Conservation (phyloP, 2,888 invertebrate species). For the Perdita meconis region DNA sequence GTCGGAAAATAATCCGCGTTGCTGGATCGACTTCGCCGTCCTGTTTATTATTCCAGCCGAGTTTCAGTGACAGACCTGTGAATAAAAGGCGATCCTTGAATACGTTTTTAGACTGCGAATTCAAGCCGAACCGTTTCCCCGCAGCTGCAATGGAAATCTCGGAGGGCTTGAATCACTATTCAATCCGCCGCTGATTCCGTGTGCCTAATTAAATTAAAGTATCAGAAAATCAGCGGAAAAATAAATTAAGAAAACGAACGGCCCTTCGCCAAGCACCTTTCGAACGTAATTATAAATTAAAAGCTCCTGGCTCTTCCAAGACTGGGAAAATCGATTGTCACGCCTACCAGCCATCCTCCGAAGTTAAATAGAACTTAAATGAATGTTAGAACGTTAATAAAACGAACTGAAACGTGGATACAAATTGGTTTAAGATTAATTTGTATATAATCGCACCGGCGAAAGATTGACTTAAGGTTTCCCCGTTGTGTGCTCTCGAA, state of each 20-base stretch:
- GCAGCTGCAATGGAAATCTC: constrained; percentile 21
- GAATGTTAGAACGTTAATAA: not conserved
- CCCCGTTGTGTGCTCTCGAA: not conserved
- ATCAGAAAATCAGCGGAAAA: not conserved
- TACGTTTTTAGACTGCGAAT: constrained; percentile 54
- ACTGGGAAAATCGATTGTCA: not conserved
- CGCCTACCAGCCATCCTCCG: not conserved
- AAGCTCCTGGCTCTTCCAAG: not conserved
- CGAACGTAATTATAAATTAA: not conserved
- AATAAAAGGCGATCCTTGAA: constrained; percentile 56
- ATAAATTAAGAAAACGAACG: not conserved
- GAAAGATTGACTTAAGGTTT: not conserved
- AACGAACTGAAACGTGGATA: not conserved
- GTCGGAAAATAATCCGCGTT: constrained; percentile 68
- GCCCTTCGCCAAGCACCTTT: not conserved
- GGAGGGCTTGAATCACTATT: constrained; percentile 42
- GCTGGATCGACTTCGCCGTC: constrained; percentile 41
- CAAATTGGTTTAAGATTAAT: not conserved
- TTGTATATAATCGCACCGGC: not conserved
- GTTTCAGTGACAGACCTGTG: constrained; percentile 53
- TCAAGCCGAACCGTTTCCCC: constrained; percentile 31
- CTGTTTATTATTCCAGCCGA: constrained; percentile 70
- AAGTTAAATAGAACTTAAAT: not conserved
- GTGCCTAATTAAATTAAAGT: constrained; percentile 7
- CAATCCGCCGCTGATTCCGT: not conserved